Conservation (phyloP, 2,888 invertebrate species). For the Tetrapedia diversipes region DNA sequence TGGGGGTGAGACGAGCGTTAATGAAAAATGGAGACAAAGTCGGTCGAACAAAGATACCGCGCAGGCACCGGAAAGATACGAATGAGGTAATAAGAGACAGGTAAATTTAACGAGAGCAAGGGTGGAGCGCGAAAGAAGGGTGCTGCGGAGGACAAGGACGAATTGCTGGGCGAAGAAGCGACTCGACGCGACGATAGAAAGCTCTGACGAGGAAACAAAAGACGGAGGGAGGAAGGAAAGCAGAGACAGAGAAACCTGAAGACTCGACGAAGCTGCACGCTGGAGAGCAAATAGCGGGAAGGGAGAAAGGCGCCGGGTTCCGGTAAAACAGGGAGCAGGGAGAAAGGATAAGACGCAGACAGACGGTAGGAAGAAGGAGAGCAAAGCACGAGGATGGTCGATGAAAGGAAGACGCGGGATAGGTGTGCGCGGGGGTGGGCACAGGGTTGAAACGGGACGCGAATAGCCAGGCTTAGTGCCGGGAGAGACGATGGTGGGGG, state of each 20-base stretch:
- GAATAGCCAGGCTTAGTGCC: conserved; percentile 40
- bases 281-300: conserved; percentile 11
- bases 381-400: conserved; percentile 38
- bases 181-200: conserved; percentile 1
- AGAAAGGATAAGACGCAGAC: conserved; percentile 37
- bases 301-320: conserved; percentile 23
- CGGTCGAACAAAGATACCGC: conserved; percentile 29
- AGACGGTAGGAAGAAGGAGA: conserved; percentile 28
- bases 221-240: conserved; percentile 10
- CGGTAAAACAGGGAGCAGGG: conserved; percentile 15
- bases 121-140: conserved; percentile 16
- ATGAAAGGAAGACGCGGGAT: conserved; percentile 45
- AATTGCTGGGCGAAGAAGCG: conserved; percentile 25
- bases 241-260: not conserved
- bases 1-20: not conserved
- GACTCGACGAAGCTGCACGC: not conserved
- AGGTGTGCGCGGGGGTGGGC: conserved; percentile 34
- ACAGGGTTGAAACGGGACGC: conserved; percentile 41
- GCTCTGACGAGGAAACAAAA: conserved; percentile 9
- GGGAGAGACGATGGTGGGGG: conserved; percentile 22
- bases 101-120: conserved; percentile 12
- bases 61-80: conserved; percentile 24
- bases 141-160: conserved; percentile 41
- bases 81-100: conserved; percentile 27
- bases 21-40: conserved; percentile 43